Conservation (phyloP, 2,797 vertebrate species). For the Mormyrus hasselquistii region DNA sequence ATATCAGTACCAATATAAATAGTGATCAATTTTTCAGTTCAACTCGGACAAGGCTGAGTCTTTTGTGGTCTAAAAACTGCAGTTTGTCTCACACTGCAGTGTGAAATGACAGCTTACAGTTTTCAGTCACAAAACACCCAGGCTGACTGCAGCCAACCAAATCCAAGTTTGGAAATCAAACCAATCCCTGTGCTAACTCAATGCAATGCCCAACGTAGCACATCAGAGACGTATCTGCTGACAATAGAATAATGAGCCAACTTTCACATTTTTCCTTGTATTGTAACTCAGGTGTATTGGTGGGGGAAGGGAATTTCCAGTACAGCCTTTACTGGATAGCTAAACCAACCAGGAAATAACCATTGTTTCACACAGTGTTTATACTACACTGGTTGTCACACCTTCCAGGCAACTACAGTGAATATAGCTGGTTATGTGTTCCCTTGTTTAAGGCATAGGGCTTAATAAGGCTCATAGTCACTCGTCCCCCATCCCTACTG, state of each 20-base stretch:
- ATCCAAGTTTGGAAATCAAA: not conserved
- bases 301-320: not conserved
- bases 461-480: constrained; percentile 34
- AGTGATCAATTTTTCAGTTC: not conserved
- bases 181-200: not conserved
- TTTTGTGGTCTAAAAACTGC: not conserved
- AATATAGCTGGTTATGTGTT: constrained; percentile 19
- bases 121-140: not conserved
- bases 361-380: not conserved
- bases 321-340: not conserved
- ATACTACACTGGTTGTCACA: not conserved
- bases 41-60: not conserved
- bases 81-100: not conserved
- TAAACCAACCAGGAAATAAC: not conserved
- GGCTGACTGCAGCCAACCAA: not conserved
- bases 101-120: not conserved
- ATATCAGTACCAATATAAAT: constrained; percentile 13
- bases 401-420: not conserved
- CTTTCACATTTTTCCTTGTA: not conserved
- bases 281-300: no score
- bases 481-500: constrained; percentile 1
- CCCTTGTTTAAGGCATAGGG: constrained; percentile 43
- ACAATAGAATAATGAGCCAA: not conserved
- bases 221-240: not conserved
- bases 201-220: not conserved